Evolutionary conservation across 2,113 vertebrate species (phyloP).

Genomic region (Cichladusa arquata): DNA sequence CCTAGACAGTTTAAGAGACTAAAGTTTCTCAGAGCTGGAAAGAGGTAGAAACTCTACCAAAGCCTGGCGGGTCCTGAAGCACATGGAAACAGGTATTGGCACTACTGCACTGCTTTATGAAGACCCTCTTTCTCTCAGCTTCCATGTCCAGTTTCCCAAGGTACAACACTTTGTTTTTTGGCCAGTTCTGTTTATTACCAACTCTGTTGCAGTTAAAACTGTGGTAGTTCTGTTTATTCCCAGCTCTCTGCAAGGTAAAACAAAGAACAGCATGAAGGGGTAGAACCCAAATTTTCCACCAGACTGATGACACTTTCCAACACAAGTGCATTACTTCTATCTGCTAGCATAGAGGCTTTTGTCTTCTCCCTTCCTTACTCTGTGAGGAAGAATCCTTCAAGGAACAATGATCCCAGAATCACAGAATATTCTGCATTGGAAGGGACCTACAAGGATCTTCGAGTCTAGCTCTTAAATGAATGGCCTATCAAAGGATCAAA

Average conservation of each 20-base stretch:
- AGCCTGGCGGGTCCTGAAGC: not conserved
- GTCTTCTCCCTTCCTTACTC: not conserved
- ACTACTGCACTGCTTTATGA: fast-evolving
- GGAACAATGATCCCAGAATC: not conserved
- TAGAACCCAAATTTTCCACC: not conserved
- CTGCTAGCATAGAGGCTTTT: not conserved
- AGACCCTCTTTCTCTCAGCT: not conserved
- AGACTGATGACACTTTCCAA: not conserved
- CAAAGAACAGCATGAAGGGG: not conserved
- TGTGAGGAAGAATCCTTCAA: not conserved
- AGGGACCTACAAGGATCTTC: not conserved
- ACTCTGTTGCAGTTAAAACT: not conserved
- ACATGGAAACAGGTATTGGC: not conserved
- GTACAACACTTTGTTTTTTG: not conserved
- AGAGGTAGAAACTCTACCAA: not conserved
- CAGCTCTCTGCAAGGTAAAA: not conserved
- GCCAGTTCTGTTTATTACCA: not conserved
- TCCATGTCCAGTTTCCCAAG: not conserved
- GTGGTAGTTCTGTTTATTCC: not conserved
- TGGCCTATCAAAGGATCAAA: not conserved
- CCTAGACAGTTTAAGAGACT: not conserved
- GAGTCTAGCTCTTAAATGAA: not conserved
- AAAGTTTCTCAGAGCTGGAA: not conserved
- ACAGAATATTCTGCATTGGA: not conserved
- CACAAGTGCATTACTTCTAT: not conserved